A percentile compares a stretch with the other conserved stretches of the same genome.
These are phyloP conservation scores for Takifugu rubripes DNA, from an alignment of 2,797 vertebrate genomes.

Conservation along the genomic window DNA sequence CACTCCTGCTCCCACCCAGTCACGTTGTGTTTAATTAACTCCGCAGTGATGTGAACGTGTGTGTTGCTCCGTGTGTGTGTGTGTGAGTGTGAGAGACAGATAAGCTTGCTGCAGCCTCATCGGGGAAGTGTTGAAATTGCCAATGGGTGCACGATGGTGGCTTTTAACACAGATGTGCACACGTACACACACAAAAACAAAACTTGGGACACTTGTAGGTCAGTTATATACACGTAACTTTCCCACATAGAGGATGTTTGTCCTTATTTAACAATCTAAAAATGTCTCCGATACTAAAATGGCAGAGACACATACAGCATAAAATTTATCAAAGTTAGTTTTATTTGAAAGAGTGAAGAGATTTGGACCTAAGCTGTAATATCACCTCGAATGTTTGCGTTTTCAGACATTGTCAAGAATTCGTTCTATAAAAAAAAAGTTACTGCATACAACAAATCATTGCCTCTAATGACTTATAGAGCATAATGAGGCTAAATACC, in stretches of 20 bases:
- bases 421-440: not conserved
- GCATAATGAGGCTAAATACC: constrained; percentile 28
- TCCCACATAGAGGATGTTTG: constrained; percentile 41
- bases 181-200: constrained; percentile 17
- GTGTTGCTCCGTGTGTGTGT: constrained; percentile 13
- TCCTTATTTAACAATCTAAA: constrained; percentile 41
- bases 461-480: constrained; percentile 25
- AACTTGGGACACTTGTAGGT: constrained; percentile 52
- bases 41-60: constrained; percentile 57
- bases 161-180: constrained; percentile 46
- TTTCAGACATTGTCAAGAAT: not conserved
- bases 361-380: not conserved
- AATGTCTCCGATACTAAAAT: constrained; percentile 7
- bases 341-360: not conserved
- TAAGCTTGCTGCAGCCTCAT: constrained; percentile 54
- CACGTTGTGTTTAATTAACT: constrained; percentile 76
- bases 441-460: not conserved
- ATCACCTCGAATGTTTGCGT: too few relatives aligned
- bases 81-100: constrained; percentile 23
- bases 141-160: constrained; percentile 50
- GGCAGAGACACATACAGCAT: not conserved
- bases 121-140: constrained; percentile 68
- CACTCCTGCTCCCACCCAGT: constrained; percentile 52
- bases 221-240: constrained; percentile 39
- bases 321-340: constrained; percentile 15